Base-by-base conservation (phyloP, 2,113 vertebrate species). In the Centrocercus urophasianus region DNA sequence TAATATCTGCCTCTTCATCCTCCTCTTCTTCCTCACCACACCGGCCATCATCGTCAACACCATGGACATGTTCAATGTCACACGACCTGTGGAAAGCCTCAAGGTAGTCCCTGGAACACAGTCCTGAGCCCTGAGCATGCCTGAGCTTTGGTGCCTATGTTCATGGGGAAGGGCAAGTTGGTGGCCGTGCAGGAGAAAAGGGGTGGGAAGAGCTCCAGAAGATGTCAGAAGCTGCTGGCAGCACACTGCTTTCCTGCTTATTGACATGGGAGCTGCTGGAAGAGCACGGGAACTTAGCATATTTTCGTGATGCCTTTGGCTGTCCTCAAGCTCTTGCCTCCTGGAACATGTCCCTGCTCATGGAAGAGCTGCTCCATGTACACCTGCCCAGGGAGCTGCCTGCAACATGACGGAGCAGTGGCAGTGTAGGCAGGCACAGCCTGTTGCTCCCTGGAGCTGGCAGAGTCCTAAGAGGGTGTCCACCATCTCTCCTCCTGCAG, bases 1-100 rank as follows among this genome's bases (percentile, higher is more conserved):
- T 97, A 99, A 99, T 98, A 98, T 98, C 92, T 98, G 98, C 96
- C 98, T 99, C 92, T 99, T 99, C 96, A 45, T 99, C 96, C 98
- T 99, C 71, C 98, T 99, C 96, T 99, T 99, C 98, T 99, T 99
- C 97, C 99, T 99, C 97, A 99, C 99, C 94, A 99, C 99, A 0
- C 99, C 99, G 2, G 98, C 99, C 96, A 99, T 99, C 97, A 98
- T 99, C 30, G 99, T 99, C 95, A 99, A 99, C 97, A 99, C 99
- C 64, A 99, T 99, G 93, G 99, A 99, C 97, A 98, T 99, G 98
- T 99, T 99, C 97, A 99, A 99, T 6, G 99, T 99, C 96, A 99
- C 99, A 17, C 97, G 97, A 70, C 99, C 99, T 15, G 98, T 99
- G 88, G 99, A 99, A 96, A 99, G 98, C 76, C 97, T 99, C 77